phyloP scores from a whole-genome alignment of 2,888 invertebrate species.

The Slavum lentiscoides region DNA sequence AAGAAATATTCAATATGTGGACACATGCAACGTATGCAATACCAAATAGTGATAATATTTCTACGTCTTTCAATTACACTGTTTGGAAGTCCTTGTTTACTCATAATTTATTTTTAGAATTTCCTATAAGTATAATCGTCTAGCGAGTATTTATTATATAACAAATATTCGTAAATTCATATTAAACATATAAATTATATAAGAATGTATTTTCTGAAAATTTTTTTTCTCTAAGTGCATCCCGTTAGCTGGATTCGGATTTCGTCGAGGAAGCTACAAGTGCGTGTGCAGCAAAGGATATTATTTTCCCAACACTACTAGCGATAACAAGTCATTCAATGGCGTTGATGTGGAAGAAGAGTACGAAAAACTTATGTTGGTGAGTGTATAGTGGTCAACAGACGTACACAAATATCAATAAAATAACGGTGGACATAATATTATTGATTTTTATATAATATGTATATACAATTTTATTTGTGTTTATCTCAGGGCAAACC shows the following conservation, averaged over 20 bases:
- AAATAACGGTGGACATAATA: not conserved
- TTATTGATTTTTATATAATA: not conserved
- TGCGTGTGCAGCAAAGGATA: constrained; percentile 86
- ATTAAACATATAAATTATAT: too few species aligned
- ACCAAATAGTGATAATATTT: too few species aligned
- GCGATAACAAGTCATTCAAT: constrained; percentile 76
- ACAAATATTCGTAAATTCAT: too few species aligned
- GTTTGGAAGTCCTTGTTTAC: not conserved
- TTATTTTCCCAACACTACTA: constrained; percentile 67
- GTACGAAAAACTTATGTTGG: constrained; percentile 86
- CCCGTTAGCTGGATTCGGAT: constrained; percentile 81
- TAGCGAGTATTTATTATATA: too few species aligned
- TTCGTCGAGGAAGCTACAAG: constrained; percentile 87
- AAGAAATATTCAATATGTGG: not conserved
- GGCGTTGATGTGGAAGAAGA: constrained; percentile 91
- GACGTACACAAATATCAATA: not conserved
- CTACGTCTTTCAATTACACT: too few species aligned
- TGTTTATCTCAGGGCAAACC: constrained; percentile 66
- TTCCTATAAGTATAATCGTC: too few species aligned
- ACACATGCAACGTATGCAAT: too few species aligned
- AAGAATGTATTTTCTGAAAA: too few species aligned
- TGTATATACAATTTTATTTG: not conserved
- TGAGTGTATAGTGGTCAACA: constrained; percentile 61
- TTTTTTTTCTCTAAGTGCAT: constrained; percentile 72
- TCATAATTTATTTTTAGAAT: not conserved